A percentile compares a stretch with the other conserved stretches of the same genome.
phyloP scores from a whole-genome alignment of 2,797 vertebrate genomes.

The Heterohyrax brucei region DNA sequence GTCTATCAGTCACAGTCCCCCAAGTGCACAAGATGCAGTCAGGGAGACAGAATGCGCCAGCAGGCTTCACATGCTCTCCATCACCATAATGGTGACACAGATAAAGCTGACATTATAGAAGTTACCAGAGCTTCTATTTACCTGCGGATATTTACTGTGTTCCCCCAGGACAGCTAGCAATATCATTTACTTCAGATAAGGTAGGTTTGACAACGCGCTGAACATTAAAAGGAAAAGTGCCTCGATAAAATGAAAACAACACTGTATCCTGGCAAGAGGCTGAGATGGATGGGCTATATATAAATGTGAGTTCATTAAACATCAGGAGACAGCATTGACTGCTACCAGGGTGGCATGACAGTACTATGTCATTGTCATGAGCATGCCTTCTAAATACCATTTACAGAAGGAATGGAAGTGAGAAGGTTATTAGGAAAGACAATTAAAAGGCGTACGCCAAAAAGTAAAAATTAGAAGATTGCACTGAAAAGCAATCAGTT shows the following conservation, averaged over 20 bases:
- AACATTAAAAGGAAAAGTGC: conserved; percentile 76
- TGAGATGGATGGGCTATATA: conserved; percentile 49
- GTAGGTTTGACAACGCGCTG: conserved; percentile 66
- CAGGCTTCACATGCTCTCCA: background rate
- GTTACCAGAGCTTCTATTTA: conserved; percentile 77
- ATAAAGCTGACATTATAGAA: conserved; percentile 69
- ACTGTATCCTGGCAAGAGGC: background rate
- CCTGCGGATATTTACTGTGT: conserved; percentile 75
- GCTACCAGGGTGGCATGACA: background rate
- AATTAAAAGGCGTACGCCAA: background rate
- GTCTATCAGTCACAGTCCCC: conserved; percentile 15
- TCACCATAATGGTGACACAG: conserved; percentile 79
- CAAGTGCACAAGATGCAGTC: background rate
- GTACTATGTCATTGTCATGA: conserved; percentile 41
- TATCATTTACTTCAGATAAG: conserved; percentile 81
- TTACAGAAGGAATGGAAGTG: conserved; percentile 3
- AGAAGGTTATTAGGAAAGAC: conserved; percentile 14
- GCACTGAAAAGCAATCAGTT: background rate
- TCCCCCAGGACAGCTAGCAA: conserved; percentile 68
- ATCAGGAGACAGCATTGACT: background rate
- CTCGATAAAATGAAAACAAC: conserved; percentile 67
- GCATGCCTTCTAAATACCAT: conserved; percentile 35
- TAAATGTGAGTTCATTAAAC: conserved; percentile 64
- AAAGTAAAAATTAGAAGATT: conserved; percentile 38
- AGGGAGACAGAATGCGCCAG: conserved; percentile 51